A percentile compares a stretch with the other conserved stretches of the same genome.
Evolutionary conservation across 2,113 vertebrate species (phyloP).

Genomic region (Corvus moneduloides): DNA sequence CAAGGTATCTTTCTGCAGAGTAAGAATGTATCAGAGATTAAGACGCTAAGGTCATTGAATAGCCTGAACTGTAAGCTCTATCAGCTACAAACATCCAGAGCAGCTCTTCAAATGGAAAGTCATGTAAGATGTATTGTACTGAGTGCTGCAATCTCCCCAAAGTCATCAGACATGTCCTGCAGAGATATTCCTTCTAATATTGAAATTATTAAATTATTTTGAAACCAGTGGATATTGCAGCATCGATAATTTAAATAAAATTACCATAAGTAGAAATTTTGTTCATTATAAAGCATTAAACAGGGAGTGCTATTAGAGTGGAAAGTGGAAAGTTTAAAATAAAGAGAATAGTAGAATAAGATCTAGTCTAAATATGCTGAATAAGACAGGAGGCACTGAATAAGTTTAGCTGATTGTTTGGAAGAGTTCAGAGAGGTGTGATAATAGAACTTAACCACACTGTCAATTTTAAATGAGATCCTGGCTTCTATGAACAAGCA

Average conservation of each 20-base stretch:
- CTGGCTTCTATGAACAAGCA: background rate
- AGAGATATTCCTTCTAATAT: background rate
- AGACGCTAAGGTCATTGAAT: background rate
- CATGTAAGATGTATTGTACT: background rate
- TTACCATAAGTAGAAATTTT: background rate
- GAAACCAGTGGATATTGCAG: background rate
- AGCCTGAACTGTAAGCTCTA: background rate
- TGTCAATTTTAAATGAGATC: background rate
- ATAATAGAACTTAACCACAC: background rate
- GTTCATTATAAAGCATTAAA: background rate
- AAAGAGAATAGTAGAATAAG: background rate
- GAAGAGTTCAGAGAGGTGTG: background rate
- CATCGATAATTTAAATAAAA: background rate
- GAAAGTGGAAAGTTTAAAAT: background rate
- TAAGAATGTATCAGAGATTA: background rate
- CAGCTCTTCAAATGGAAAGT: background rate
- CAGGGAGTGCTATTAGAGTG: background rate
- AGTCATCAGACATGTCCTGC: background rate
- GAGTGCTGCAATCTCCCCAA: background rate
- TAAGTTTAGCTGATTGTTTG: background rate
- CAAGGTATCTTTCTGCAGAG: background rate
- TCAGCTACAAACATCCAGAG: background rate
- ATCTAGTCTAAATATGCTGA: background rate
- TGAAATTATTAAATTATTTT: background rate
- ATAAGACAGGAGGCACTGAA: background rate